Conservation (phyloP, 2,113 vertebrate species). For the Furnarius figulus region DNA sequence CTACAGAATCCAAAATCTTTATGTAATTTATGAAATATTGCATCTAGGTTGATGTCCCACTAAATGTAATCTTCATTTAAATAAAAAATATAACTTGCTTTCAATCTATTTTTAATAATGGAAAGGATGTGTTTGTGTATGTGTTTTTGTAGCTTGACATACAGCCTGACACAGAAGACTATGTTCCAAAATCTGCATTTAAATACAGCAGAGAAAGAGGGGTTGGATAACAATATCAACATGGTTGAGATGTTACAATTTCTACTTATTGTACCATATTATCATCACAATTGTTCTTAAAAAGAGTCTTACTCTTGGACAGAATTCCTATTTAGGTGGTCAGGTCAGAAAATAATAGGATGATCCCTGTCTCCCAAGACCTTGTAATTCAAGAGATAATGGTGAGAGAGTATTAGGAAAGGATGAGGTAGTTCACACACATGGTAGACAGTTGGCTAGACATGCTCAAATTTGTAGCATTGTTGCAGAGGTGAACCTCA, state of each 20-base stretch:
- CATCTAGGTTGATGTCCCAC: background rate
- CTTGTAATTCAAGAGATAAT: background rate
- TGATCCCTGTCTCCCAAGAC: background rate
- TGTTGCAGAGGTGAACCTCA: background rate
- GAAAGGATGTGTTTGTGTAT: background rate
- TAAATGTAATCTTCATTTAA: background rate
- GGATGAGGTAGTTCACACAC: background rate
- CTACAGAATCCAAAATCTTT: background rate
- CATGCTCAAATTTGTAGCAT: background rate
- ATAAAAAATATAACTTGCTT: background rate
- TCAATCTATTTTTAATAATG: background rate
- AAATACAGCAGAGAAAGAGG: background rate
- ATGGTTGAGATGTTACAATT: background rate
- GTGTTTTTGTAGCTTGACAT: background rate
- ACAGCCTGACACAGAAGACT: background rate
- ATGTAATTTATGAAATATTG: background rate
- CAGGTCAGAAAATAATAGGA: background rate
- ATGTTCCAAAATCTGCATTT: background rate
- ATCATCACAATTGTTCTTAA: background rate
- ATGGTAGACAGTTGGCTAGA: background rate
- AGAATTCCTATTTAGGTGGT: background rate
- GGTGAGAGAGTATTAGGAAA: background rate
- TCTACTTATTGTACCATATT: background rate
- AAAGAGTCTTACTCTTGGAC: background rate
- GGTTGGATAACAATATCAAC: background rate